Conservation (phyloP, 2,797 vertebrate genomes). For the Sebastes nivosus region DNA sequence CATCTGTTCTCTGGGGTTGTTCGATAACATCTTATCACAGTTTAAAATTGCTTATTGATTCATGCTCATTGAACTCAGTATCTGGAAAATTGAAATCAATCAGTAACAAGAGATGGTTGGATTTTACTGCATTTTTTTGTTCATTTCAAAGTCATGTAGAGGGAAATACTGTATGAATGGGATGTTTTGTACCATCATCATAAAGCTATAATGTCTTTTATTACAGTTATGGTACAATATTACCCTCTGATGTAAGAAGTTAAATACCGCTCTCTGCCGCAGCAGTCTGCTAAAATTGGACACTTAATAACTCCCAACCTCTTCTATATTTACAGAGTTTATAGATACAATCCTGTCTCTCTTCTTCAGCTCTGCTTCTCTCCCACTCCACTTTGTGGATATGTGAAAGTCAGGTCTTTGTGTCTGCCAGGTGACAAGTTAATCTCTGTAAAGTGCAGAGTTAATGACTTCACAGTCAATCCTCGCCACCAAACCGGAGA, state of each 20-base stretch:
- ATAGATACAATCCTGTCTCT: slow-evolving; percentile 18
- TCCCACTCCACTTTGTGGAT: slow-evolving; percentile 41
- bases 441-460: slow-evolving; percentile 73
- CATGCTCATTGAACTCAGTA: slow-evolving; percentile 67
- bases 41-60: slow-evolving; percentile 87
- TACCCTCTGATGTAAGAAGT: not conserved
- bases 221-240: not conserved
- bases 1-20: slow-evolving; percentile 54
- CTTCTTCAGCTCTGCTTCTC: slow-evolving; percentile 13
- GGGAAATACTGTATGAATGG: not conserved
- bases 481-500: slow-evolving; percentile 62
- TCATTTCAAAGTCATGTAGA: slow-evolving; percentile 5
- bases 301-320: not conserved
- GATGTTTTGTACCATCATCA: not conserved
- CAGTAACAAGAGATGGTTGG: slow-evolving; percentile 35
- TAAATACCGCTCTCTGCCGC: not conserved
- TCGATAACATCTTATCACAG: slow-evolving; percentile 77
- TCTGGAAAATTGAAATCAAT: slow-evolving; percentile 81
- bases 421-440: slow-evolving; percentile 73
- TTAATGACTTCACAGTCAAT: slow-evolving; percentile 73
- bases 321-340: slow-evolving; percentile 18
- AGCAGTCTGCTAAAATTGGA: not conserved
- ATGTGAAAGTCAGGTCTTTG: slow-evolving; percentile 52
- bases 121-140: not conserved
- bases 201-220: not conserved